Conservation (phyloP, 1,140 invertebrate species). For the Zelostemma sp. region DNA sequence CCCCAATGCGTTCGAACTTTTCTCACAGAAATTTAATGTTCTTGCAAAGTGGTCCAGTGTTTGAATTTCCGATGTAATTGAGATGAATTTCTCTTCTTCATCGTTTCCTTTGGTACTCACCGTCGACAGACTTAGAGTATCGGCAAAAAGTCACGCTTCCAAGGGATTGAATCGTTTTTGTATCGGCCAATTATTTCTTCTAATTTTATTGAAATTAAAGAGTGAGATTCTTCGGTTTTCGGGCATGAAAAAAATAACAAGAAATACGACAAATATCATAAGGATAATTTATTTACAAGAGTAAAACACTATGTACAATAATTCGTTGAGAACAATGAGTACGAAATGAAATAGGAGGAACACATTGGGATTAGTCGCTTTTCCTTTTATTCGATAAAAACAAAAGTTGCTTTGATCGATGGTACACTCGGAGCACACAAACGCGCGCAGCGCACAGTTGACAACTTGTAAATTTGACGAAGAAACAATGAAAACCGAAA, state of each 20-base stretch:
- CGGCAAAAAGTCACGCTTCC: conserved; percentile 13
- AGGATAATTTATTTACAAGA: conserved; percentile 59
- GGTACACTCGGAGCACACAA: too few relatives aligned
- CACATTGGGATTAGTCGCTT: conserved; percentile 29
- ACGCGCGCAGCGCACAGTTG: too few relatives aligned
- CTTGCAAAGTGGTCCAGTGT: conserved; percentile 27
- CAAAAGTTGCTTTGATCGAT: not conserved
- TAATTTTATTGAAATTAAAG: too few relatives aligned
- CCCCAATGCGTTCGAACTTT: conserved; percentile 50
- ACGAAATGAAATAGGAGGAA: conserved; percentile 30
- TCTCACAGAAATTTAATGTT: conserved; percentile 46
- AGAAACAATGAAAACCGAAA: too few relatives aligned
- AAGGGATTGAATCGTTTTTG: conserved; percentile 6
- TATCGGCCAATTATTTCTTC: not conserved
- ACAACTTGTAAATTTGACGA: too few relatives aligned
- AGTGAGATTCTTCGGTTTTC: too few relatives aligned
- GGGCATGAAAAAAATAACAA: not conserved
- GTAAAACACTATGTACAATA: conserved; percentile 60
- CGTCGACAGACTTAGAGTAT: conserved; percentile 14
- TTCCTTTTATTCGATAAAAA: conserved; percentile 9
- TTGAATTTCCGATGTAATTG: conserved; percentile 44
- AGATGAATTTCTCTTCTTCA: conserved; percentile 15
- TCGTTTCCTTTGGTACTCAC: conserved; percentile 10
- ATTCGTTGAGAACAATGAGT: conserved; percentile 20
- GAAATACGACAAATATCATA: conserved; percentile 22